Percentiles rank a stretch among this genome's conserved stretches.
These are phyloP conservation scores for Ichneumoninae sp. DNA, from an alignment of 2,888 invertebrate species.

Conservation along the genomic window DNA sequence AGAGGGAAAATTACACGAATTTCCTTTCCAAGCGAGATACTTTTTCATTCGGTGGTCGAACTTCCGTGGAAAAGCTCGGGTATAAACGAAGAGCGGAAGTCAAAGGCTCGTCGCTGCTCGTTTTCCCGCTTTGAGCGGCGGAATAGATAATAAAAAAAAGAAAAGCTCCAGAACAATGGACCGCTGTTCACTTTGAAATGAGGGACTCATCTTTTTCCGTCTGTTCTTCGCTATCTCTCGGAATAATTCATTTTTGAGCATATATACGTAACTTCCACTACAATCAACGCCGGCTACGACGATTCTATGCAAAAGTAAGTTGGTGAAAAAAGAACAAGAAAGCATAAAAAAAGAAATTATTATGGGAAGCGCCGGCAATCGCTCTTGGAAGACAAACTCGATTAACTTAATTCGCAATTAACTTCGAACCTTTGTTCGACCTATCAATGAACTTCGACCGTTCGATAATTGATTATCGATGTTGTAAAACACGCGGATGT, in stretches of 20 bases:
- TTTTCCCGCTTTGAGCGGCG: background rate
- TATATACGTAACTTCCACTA: background rate
- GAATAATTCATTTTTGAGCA: conserved; percentile 24
- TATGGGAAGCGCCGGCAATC: background rate
- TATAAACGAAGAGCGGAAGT: conserved; percentile 5
- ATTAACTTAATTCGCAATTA: conserved; percentile 23
- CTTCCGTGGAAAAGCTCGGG: background rate
- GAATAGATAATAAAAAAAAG: conserved; percentile 20
- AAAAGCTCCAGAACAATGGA: conserved; percentile 13
- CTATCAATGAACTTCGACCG: background rate
- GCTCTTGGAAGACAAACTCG: conserved; percentile 16
- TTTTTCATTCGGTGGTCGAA: conserved; percentile 3
- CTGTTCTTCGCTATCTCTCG: conserved; percentile 6
- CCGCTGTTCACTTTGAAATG: conserved; percentile 34
- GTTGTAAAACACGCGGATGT: conserved; percentile 9
- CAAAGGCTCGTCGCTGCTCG: conserved; percentile 25
- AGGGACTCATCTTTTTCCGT: conserved; percentile 20
- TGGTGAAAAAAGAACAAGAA: background rate
- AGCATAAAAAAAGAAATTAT: background rate
- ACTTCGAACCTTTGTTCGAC: conserved; percentile 16
- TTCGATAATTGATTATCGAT: conserved; percentile 63
- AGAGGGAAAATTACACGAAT: background rate
- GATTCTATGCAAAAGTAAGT: background rate
- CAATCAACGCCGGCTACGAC: background rate
- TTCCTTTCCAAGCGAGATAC: background rate